Percentiles rank a stretch among this genome's conserved stretches.
These are phyloP conservation scores for Fragum whitleyi DNA, from an alignment of 2,888 invertebrate species.

Conservation along the genomic window DNA sequence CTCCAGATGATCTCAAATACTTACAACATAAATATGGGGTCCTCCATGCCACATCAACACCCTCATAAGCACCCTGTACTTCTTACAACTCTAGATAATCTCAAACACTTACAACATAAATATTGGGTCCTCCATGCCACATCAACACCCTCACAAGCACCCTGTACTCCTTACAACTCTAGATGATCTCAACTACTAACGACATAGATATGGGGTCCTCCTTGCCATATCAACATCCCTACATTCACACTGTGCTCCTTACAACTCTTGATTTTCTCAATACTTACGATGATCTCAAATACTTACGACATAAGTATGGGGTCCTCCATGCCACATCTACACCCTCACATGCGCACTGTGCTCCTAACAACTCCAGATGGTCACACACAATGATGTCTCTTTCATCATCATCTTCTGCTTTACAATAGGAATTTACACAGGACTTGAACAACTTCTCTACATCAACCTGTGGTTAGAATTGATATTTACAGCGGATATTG, in stretches of 20 bases:
- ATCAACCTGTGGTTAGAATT: slow-evolving; percentile 35
- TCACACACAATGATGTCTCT: slow-evolving; percentile 53
- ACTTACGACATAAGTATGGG: slow-evolving; percentile 63
- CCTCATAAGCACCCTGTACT: too few relatives aligned
- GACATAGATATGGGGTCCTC: too few relatives aligned
- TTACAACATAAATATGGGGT: too few relatives aligned
- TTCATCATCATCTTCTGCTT: slow-evolving; percentile 34
- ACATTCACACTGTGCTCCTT: too few relatives aligned
- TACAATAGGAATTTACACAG: slow-evolving; percentile 62
- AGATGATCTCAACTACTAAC: slow-evolving; percentile 41
- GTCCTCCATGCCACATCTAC: slow-evolving; percentile 63
- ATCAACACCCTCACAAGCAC: slow-evolving; percentile 49
- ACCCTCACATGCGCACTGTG: slow-evolving; percentile 48
- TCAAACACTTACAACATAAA: slow-evolving; percentile 58
- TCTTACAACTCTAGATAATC: too few relatives aligned
- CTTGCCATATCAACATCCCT: too few relatives aligned
- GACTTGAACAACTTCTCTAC: slow-evolving; percentile 33
- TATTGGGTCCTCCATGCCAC: slow-evolving; percentile 62
- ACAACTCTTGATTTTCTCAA: too few relatives aligned
- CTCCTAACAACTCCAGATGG: slow-evolving; percentile 43
- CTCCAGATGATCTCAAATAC: too few relatives aligned
- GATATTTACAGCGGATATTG: too few relatives aligned
- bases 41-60: too few relatives aligned
- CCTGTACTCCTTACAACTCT: slow-evolving; percentile 44
- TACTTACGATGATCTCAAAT: background rate